Conservation (phyloP, 2,113 vertebrate species). For the Sorex fumeus region DNA sequence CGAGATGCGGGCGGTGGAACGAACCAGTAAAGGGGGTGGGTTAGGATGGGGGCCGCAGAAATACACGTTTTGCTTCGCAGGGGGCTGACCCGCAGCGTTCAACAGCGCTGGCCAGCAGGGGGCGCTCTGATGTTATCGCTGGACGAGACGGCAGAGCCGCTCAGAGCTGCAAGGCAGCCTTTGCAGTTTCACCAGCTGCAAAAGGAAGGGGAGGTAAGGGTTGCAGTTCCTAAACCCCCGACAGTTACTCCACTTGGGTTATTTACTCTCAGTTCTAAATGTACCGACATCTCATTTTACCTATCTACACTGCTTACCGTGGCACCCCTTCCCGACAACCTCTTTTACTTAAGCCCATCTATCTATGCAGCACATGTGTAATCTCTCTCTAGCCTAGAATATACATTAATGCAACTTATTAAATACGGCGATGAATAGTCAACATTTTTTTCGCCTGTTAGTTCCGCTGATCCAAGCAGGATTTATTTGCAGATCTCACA, state of each 20-base stretch:
- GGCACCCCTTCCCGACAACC: conserved; percentile 44
- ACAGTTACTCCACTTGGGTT: conserved; percentile 70
- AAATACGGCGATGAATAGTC: conserved; percentile 89
- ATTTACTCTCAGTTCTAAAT: conserved; percentile 65
- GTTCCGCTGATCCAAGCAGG: conserved; percentile 91
- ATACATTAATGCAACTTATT: conserved; percentile 88
- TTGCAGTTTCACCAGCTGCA: conserved; percentile 74
- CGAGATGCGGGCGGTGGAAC: not conserved
- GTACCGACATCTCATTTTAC: conserved; percentile 59
- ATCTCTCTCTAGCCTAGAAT: conserved; percentile 72
- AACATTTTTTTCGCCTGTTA: conserved; percentile 91
- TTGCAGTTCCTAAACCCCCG: conserved; percentile 61
- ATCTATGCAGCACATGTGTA: conserved; percentile 83
- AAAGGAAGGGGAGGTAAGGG: not conserved
- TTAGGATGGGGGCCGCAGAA: not conserved
- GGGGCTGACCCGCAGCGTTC: conserved; percentile 60
- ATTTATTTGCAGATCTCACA: conserved; percentile 91
- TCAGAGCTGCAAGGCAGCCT: not conserved
- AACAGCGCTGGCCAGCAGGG: conserved; percentile 90
- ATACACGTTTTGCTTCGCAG: not conserved
- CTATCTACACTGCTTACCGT: not conserved
- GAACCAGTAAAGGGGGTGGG: not conserved
- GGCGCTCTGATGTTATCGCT: conserved; percentile 92
- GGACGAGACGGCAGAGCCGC: not conserved
- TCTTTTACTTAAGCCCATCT: conserved; percentile 68